These are phyloP conservation scores for Podargus strigoides DNA, from an alignment of 2,797 vertebrate species.

Conservation along the genomic window DNA sequence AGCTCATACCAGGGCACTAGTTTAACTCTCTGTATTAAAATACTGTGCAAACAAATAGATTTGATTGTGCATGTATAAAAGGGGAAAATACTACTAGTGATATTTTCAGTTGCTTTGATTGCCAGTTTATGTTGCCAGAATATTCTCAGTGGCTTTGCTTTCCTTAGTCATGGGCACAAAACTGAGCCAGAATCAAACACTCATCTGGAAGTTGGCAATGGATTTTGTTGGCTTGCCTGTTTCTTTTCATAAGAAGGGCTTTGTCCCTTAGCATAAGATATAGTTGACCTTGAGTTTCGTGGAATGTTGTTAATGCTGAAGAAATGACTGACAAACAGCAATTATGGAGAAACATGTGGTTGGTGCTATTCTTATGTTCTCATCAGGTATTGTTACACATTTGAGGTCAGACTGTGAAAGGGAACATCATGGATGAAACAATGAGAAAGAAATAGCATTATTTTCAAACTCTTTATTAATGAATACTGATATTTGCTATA, in stretches of 20 bases:
- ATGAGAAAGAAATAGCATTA: conserved; percentile 25
- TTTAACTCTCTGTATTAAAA: neutral
- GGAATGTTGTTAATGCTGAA: conserved; percentile 23
- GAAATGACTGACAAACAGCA: conserved; percentile 55
- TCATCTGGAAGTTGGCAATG: neutral
- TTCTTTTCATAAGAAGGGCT: neutral
- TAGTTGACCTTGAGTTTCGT: conserved; percentile 53
- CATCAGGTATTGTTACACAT: conserved; percentile 21
- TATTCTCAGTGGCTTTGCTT: conserved; percentile 18
- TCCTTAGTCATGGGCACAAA: neutral
- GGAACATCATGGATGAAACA: conserved; percentile 17
- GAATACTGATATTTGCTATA: neutral
- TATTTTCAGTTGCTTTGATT: neutral
- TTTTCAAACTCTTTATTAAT: conserved; percentile 40
- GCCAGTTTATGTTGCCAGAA: neutral
- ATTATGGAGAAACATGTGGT: conserved; percentile 53
- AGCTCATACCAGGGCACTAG: neutral
- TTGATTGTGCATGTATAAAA: neutral
- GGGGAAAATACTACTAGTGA: neutral
- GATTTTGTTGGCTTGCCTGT: neutral
- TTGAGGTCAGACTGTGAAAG: conserved; percentile 44
- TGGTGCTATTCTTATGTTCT: conserved; percentile 49
- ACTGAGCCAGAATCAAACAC: neutral
- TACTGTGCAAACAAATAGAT: neutral
- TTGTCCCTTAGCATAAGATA: conserved; percentile 23